Evolutionary conservation across 1,140 invertebrate genomes (phyloP).

Genomic region (Lasaia peninsularis): DNA sequence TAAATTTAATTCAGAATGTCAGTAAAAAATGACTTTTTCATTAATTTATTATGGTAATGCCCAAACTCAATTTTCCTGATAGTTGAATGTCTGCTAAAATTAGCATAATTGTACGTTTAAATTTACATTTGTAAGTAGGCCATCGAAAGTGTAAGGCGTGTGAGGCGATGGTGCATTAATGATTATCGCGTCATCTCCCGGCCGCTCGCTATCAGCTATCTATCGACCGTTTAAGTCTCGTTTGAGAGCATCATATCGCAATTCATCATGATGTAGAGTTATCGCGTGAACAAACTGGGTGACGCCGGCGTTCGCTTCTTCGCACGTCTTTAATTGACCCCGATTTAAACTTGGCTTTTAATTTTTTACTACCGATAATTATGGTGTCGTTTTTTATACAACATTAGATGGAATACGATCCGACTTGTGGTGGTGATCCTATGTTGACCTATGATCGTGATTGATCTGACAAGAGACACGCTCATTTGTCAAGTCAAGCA

Average conservation of each 20-base stretch:
- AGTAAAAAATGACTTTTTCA: not conserved
- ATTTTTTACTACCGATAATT: constrained; percentile 28
- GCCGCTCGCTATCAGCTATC: constrained; percentile 39
- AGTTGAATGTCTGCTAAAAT: not conserved
- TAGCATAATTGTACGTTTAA: not conserved
- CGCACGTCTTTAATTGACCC: constrained; percentile 22
- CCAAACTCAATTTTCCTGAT: not conserved
- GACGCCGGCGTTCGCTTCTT: constrained; percentile 31
- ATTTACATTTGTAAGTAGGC: constrained; percentile 16
- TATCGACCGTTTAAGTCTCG: constrained; percentile 40
- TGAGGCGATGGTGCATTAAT: constrained; percentile 26
- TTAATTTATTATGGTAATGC: constrained; percentile 2
- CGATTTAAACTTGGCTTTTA: not conserved
- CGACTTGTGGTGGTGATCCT: not conserved
- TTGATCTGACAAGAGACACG: too few relatives aligned
- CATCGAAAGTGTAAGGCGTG: constrained; percentile 25
- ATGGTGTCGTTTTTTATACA: not conserved
- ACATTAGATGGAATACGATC: not conserved
- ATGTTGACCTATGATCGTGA: too few relatives aligned
- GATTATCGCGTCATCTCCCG: constrained; percentile 39
- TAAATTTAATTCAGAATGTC: not conserved
- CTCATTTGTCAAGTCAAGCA: too few relatives aligned
- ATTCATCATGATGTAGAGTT: constrained; percentile 43
- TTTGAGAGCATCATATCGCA: constrained; percentile 42
- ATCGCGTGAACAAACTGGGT: constrained; percentile 31